These are phyloP conservation scores for Axis porcinus DNA, from an alignment of 2,113 vertebrate genomes.

Conservation along the genomic window DNA sequence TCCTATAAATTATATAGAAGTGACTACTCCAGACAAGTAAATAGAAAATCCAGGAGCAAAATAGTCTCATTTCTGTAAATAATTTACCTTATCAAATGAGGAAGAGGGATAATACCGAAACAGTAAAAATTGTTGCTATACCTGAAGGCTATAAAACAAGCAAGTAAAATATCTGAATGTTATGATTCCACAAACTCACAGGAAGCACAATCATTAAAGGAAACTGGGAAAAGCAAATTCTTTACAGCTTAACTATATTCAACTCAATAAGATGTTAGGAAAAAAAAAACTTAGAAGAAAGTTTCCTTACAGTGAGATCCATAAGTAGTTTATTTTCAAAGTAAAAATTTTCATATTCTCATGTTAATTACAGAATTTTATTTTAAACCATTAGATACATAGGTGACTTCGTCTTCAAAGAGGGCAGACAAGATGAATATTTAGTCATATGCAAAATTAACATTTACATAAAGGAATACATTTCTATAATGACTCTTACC, in stretches of 20 bases:
- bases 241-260: background rate
- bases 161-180: background rate
- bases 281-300: background rate
- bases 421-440: background rate
- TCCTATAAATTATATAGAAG: background rate
- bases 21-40: background rate
- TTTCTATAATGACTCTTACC: slow-evolving; percentile 79
- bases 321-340: background rate
- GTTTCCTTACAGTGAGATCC: background rate
- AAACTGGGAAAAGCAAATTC: background rate
- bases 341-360: background rate
- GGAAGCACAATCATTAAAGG: background rate
- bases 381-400: background rate
- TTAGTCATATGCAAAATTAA: background rate
- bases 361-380: background rate
- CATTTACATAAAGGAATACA: background rate
- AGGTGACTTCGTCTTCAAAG: background rate
- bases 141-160: background rate
- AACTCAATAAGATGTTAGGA: background rate
- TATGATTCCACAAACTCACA: background rate
- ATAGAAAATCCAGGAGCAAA: background rate
- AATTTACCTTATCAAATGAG: background rate
- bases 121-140: background rate
- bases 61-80: background rate
- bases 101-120: background rate